phyloP scores from a whole-genome alignment of 2,797 vertebrate species.

The Odontamblyopus rebecca region DNA sequence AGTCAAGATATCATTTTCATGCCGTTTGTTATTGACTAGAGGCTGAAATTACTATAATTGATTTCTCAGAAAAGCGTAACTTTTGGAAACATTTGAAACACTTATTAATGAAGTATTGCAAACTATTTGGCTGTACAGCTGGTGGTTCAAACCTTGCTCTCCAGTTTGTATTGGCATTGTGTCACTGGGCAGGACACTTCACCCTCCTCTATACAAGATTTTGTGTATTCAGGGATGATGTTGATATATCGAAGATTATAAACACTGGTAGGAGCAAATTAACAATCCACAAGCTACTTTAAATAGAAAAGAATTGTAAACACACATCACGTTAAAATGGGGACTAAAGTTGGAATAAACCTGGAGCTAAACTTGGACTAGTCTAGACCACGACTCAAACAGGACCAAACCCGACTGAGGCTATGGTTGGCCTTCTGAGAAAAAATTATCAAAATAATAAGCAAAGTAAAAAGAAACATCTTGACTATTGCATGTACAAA shows the following conservation, averaged over 20 bases:
- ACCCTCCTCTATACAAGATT: background rate
- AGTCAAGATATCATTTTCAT: slow-evolving; percentile 18
- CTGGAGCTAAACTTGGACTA: background rate
- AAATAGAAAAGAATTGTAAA: too few relatives aligned
- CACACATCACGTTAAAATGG: background rate
- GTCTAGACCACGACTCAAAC: background rate
- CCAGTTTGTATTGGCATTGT: background rate
- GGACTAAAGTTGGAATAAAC: background rate
- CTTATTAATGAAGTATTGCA: background rate
- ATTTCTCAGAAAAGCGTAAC: slow-evolving; percentile 11
- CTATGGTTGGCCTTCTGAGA: background rate
- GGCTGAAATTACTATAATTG: slow-evolving; percentile 6
- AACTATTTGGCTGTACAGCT: background rate
- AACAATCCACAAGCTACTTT: too few relatives aligned
- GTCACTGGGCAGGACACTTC: background rate
- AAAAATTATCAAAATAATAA: background rate
- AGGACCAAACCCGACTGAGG: background rate
- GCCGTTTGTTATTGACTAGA: slow-evolving; percentile 18
- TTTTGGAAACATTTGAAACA: background rate
- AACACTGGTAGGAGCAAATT: too few relatives aligned
- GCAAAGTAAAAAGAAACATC: background rate
- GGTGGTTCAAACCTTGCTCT: too few relatives aligned
- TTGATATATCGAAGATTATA: background rate
- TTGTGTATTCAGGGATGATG: background rate
- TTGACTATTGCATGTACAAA: background rate